A percentile compares a stretch with the other conserved stretches of the same genome.
Conservation (phyloP, 1,140 invertebrate species). For the Euwallacea similis region DNA sequence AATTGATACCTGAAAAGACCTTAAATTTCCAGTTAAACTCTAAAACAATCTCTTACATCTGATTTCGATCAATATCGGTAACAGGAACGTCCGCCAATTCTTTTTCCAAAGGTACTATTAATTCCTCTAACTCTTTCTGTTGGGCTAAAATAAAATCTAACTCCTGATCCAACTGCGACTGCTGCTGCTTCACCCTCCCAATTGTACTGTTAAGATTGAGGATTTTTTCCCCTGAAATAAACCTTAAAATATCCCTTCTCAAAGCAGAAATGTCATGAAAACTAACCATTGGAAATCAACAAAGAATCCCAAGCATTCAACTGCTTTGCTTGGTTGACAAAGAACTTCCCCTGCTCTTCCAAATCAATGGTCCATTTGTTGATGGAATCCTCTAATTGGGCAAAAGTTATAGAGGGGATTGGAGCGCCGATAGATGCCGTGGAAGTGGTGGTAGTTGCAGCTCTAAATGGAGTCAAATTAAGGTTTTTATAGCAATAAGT, state of each 20-base stretch:
- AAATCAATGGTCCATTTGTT: slow-evolving; percentile 95
- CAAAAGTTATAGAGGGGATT: slow-evolving; percentile 72
- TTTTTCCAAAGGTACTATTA: slow-evolving; percentile 82
- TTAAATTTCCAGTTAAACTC: not conserved
- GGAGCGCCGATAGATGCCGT: slow-evolving; percentile 56
- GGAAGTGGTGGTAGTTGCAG: slow-evolving; percentile 46
- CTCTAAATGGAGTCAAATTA: slow-evolving; percentile 23
- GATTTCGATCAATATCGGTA: slow-evolving; percentile 83
- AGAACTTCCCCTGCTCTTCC: slow-evolving; percentile 91
- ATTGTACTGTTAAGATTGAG: slow-evolving; percentile 82
- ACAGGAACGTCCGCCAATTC: slow-evolving; percentile 71
- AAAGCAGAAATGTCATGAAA: not conserved
- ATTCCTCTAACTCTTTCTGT: slow-evolving; percentile 88
- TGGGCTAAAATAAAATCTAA: slow-evolving; percentile 92
- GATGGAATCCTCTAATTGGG: slow-evolving; percentile 88
- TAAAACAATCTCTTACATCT: slow-evolving; percentile 62
- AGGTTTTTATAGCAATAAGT: not conserved
- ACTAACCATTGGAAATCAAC: slow-evolving; percentile 78
- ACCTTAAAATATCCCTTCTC: not conserved
- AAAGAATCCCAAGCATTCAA: slow-evolving; percentile 93
- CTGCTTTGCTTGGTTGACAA: slow-evolving; percentile 91
- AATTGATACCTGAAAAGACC: slow-evolving; percentile 69
- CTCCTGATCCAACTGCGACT: slow-evolving; percentile 88
- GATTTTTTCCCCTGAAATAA: slow-evolving; percentile 72
- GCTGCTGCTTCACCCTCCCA: slow-evolving; percentile 84